Percentiles rank a stretch among this genome's conserved stretches.
phyloP scores from a whole-genome alignment of 2,888 invertebrate genomes.

The Heteropelma amictum region DNA sequence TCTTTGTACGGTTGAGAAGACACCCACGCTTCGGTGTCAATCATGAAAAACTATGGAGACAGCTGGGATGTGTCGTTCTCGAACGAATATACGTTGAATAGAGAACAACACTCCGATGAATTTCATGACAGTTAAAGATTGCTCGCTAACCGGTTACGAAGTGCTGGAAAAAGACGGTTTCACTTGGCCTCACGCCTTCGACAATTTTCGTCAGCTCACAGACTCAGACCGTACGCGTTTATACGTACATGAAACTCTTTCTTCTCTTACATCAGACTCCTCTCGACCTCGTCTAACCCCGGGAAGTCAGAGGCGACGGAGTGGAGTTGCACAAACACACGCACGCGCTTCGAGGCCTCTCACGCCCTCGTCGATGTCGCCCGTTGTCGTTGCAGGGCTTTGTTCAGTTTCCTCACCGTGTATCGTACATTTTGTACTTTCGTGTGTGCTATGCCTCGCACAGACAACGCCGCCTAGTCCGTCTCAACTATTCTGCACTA shows the following conservation, averaged over 20 bases:
- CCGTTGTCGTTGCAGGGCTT: constrained; percentile 46
- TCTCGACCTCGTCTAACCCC: constrained; percentile 54
- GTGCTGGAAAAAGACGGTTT: constrained; percentile 33
- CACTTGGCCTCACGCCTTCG: constrained; percentile 13
- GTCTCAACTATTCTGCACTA: constrained; percentile 47
- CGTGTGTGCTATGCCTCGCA: constrained; percentile 33
- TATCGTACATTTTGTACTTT: constrained; percentile 40
- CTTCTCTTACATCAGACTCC: constrained; percentile 36
- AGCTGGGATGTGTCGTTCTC: background rate
- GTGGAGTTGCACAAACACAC: constrained; percentile 24
- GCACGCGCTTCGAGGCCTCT: constrained; percentile 43
- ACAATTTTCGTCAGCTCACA: constrained; percentile 14
- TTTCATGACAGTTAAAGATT: constrained; percentile 11
- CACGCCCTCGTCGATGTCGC: constrained; percentile 38
- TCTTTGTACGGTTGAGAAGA: background rate
- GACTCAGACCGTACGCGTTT: background rate
- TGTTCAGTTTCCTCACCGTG: constrained; percentile 47
- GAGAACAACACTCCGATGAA: constrained; percentile 14
- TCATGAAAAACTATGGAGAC: constrained; percentile 5
- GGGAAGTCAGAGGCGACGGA: constrained; percentile 48
- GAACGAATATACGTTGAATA: background rate
- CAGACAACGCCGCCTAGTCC: constrained; percentile 40
- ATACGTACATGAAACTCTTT: constrained; percentile 6
- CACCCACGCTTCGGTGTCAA: constrained; percentile 1
- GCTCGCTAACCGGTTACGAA: constrained; percentile 29